Evolutionary conservation across 2,888 invertebrate genomes (phyloP), one percentile per base, ranked within the genome.

Genomic region (Dysmachus trigonus): DNA sequence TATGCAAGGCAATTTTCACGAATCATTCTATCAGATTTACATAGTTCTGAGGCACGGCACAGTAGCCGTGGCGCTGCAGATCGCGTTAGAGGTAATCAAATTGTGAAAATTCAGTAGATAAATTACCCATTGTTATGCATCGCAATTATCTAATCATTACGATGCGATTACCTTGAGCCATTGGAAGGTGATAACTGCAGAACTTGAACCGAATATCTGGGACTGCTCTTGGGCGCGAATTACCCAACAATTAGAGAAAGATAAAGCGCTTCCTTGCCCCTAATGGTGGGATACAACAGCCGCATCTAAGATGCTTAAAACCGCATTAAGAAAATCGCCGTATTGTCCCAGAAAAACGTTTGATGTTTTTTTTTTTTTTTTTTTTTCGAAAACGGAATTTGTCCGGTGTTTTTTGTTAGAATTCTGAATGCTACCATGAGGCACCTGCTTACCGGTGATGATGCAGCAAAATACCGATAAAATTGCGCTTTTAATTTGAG

Each of bases 131-230:
- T 77, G 77, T 77, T 77, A 47, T 47, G 47, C 27, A 27, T 1
- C 22, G 47, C 47, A 77, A 77, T 77, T 77, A 77, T 77, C 77
- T 47, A 18, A 27, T 27, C 13, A 47, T 47, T 77, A 41, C 31
- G 15, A 2, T 15, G 73, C 31, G 31, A 6, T 33, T 73, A 77
- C 77, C 77, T 27, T 77, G 77, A 30, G 30, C 30, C 47, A 41
- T 27, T 27, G 18, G 47, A 77, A 77, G 77, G 47, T 47, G 47
- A 77, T 77, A 77, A 27, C 47, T 27, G 41, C 22, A 77, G 47
- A 77, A 77, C 77, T 77, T 77, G 77, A 77, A 77, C 51, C 47
- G 30, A 77, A 77, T 77, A 77, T 77, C 47, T 47, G 30, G 1
- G 77, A 41, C 27, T 47, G 77, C 8, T 77, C 77, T 77, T 77